Conservation (phyloP, 1,140 invertebrate genomes). For the Saccostrea glomerata region DNA sequence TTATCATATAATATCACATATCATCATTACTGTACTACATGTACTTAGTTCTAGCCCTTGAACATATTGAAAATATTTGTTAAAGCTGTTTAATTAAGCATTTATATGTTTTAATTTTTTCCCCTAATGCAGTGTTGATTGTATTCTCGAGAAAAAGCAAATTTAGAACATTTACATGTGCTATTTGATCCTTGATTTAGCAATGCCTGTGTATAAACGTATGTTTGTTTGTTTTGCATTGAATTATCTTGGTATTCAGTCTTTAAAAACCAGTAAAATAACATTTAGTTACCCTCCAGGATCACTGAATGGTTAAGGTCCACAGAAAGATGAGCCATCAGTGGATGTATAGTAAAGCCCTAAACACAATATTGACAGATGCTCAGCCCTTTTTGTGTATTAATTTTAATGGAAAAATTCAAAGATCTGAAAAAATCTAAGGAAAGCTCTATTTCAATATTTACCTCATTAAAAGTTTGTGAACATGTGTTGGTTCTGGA, state of each 20-base stretch:
- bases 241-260: neutral
- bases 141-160: neutral
- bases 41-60: too few species aligned
- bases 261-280: neutral
- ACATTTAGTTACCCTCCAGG: neutral
- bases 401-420: neutral
- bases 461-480: neutral
- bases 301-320: neutral
- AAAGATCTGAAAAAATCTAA: neutral
- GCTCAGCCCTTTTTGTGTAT: neutral
- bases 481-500: neutral
- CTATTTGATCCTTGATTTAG: neutral
- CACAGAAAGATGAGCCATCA: neutral
- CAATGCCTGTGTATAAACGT: neutral
- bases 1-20: too few species aligned
- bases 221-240: neutral
- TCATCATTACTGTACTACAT: too few species aligned
- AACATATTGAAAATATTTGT: too few species aligned
- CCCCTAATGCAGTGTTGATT: too few species aligned
- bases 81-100: too few species aligned
- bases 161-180: neutral
- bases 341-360: neutral
- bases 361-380: constrained; percentile 27
- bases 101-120: too few species aligned
- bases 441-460: neutral